Conservation (phyloP, 2,797 vertebrate genomes). For the Ctenosaura bakeri region DNA sequence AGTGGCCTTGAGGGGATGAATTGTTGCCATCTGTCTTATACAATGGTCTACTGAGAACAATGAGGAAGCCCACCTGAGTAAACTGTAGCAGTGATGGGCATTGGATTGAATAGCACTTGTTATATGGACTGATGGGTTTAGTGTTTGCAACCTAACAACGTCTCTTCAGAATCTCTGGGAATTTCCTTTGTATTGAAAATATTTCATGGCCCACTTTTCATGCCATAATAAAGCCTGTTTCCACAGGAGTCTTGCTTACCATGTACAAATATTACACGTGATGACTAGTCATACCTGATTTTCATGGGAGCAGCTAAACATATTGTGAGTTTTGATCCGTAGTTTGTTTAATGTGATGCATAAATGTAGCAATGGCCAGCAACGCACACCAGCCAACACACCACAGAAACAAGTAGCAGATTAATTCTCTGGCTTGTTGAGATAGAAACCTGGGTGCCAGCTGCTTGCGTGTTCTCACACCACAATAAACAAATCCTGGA, state of each 20-base stretch:
- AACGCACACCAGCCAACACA: not conserved
- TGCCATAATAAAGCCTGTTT: not conserved
- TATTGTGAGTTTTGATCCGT: not conserved
- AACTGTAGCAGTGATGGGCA: conserved; percentile 14
- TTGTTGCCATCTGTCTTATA: not conserved
- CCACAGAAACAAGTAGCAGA: not conserved
- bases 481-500: not conserved
- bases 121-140: conserved; percentile 28
- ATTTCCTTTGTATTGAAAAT: conserved; percentile 59
- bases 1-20: not conserved
- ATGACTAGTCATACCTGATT: not conserved
- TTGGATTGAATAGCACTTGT: conserved; percentile 36
- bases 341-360: not conserved
- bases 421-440: not conserved
- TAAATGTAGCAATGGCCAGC: not conserved
- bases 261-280: not conserved
- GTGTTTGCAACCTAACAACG: conserved; percentile 38
- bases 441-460: not conserved
- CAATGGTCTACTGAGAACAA: conserved; percentile 17
- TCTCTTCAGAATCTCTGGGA: conserved; percentile 58
- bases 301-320: too few relatives aligned
- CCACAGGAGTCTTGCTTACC: not conserved
- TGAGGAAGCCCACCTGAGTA: not conserved
- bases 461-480: not conserved
- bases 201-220: not conserved